Conservation (phyloP, 2,888 invertebrate genomes). For the Oligia fasciuncula region DNA sequence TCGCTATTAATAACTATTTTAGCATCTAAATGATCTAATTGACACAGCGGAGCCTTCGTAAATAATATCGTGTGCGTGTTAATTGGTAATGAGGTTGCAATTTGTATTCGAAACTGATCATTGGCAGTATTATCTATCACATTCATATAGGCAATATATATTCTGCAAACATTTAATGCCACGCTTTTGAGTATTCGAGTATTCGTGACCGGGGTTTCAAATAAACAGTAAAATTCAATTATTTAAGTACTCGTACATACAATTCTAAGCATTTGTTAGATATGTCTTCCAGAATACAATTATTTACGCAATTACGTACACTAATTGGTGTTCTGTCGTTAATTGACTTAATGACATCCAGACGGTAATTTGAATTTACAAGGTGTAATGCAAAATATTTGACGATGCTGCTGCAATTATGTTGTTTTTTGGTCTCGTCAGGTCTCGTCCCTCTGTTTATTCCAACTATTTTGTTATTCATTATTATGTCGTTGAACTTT, state of each 20-base stretch:
- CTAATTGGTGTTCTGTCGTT: constrained; percentile 38
- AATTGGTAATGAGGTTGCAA: constrained; percentile 49
- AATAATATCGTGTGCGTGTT: constrained; percentile 45
- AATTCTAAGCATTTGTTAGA: constrained; percentile 43
- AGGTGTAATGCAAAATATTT: constrained; percentile 51
- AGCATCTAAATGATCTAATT: constrained; percentile 51
- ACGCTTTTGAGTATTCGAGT: constrained; percentile 23
- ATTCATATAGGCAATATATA: constrained; percentile 32
- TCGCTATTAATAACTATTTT: constrained; percentile 17
- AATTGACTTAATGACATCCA: constrained; percentile 45
- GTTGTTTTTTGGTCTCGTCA: neutral
- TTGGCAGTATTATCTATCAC: constrained; percentile 31
- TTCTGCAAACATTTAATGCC: constrained; percentile 22
- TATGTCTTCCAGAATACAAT: constrained; percentile 56
- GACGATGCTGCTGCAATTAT: constrained; percentile 23
- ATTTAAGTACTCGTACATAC: constrained; percentile 1
- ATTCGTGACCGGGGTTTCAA: constrained; percentile 54
- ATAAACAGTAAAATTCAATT: constrained; percentile 32
- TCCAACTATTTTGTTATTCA: neutral
- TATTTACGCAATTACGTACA: constrained; percentile 42
- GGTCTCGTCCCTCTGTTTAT: neutral
- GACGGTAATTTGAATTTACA: constrained; percentile 43
- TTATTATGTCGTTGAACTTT: neutral
- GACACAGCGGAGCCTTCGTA: constrained; percentile 32
- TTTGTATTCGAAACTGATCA: constrained; percentile 45